A percentile compares a stretch with the other conserved stretches of the same genome.
These are phyloP conservation scores for Molossus molossus DNA, from an alignment of 2,797 vertebrate species.

Conservation along the genomic window DNA sequence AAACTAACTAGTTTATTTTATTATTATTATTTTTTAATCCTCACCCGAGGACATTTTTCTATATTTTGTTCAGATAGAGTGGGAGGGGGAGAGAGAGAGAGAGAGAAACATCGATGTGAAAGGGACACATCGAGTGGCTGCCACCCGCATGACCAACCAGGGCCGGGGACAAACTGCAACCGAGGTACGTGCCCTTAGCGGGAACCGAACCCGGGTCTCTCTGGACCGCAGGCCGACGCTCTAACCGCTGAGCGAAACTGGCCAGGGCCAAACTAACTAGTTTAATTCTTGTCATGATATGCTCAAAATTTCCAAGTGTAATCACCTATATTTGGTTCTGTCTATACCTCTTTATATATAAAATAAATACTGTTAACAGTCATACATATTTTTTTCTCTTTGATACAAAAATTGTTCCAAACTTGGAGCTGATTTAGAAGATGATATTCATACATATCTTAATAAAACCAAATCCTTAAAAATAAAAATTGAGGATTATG, in stretches of 20 bases:
- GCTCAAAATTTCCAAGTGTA: slow-evolving; percentile 34
- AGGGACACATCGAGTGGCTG: too few species aligned
- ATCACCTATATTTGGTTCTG: slow-evolving; percentile 2
- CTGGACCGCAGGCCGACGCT: too few species aligned
- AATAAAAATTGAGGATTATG: background rate
- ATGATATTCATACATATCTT: background rate
- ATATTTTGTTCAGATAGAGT: too few species aligned
- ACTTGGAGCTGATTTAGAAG: background rate
- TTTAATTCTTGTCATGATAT: slow-evolving; percentile 21
- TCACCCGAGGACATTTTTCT: too few species aligned
- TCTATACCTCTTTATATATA: background rate
- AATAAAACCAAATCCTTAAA: slow-evolving; percentile 2
- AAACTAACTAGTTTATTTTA: slow-evolving; percentile 10
- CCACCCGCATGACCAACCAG: too few species aligned
- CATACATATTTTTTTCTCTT: background rate
- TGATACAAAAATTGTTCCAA: slow-evolving; percentile 19
- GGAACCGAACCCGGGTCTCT: too few species aligned
- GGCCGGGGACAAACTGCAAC: too few species aligned
- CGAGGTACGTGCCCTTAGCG: too few species aligned
- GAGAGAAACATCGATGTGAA: too few species aligned
- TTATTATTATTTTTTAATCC: too few species aligned
- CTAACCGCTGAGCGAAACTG: too few species aligned
- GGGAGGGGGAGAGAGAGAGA: too few species aligned
- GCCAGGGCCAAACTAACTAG: background rate
- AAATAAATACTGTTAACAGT: background rate